Evolutionary conservation across 2,888 invertebrate genomes (phyloP), one percentile per base, ranked within the genome.

Genomic region (Acrocyrtus sp.): DNA sequence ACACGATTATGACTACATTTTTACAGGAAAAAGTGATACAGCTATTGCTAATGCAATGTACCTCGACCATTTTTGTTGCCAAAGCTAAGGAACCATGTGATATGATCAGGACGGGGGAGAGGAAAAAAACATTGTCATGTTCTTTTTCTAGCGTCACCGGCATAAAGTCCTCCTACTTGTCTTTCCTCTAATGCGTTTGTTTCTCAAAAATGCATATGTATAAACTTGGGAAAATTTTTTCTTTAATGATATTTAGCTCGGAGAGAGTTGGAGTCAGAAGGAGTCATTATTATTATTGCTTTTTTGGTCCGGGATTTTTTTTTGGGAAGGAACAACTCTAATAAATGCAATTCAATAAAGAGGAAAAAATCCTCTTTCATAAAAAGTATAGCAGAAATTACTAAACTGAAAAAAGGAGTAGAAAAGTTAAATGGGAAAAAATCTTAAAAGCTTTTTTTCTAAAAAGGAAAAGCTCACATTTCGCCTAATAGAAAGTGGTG

Each of bases 171-270:
- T 24, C 15, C 3, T 19, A 54, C 34, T n/a, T 47, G 24, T 62
- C 41, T 41, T 50, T 51, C 21, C 3, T 12, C 39, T 65, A 65
- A 65, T 65, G 65, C 43, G 56, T 56, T 65, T 65, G 54, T 65
- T 56, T 21, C 21, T 60, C 24, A 50, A 27, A 51, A 57, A 67
- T 67, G 60, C 67, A 67, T 67, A 67, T 67, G 67, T 50, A 67
- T 67, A 67, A 67, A 50, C 15, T 12, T 21, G 45, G 29, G 10
- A 4, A n/a, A 19, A n/a, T 6, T n/a, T 27, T 39, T 39, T 39
- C 15, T 39, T 58, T 58, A 58, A 58, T 58, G 58, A 58, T 58
- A 58, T 43, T 26, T n/a, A n/a, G n/a, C n/a, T n/a, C n/a, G n/a
- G 26, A 58, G 45, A 58, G 56, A 45, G 26, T 58, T 26, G 26